These are phyloP conservation scores for Oryzias celebensis DNA, from an alignment of 2,113 vertebrate genomes.

Conservation along the genomic window DNA sequence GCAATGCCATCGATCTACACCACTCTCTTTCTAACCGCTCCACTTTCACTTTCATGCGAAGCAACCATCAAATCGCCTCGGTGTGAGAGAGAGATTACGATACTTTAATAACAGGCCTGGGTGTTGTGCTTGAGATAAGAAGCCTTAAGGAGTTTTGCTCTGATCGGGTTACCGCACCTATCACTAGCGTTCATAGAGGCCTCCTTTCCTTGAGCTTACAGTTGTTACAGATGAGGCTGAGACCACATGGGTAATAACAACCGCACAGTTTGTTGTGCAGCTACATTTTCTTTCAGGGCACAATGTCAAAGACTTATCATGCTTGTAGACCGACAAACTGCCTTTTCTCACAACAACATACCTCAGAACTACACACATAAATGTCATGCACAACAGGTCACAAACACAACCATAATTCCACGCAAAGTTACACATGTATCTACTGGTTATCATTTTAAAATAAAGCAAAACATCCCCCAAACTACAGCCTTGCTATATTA, in stretches of 20 bases:
- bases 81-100: conserved; percentile 56
- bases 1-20: conserved; percentile 56
- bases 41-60: conserved; percentile 21
- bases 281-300: conserved; percentile 44
- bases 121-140: conserved; percentile 63
- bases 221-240: conserved; percentile 16
- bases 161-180: conserved; percentile 67
- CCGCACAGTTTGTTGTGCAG: conserved; percentile 1
- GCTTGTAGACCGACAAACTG: neutral
- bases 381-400: neutral
- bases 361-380: neutral
- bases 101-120: conserved; percentile 44
- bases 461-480: conserved; percentile 20
- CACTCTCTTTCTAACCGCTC: conserved; percentile 30
- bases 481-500: no score
- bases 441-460: conserved; percentile 70
- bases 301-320: neutral
- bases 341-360: neutral
- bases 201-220: conserved; percentile 46
- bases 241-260: conserved; percentile 27
- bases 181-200: conserved; percentile 50
- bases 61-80: conserved; percentile 41
- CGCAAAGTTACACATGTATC: conserved; percentile 67
- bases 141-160: conserved; percentile 60
- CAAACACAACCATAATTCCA: conserved; percentile 14